phyloP scores from a whole-genome alignment of 2,797 vertebrate genomes.

The Ambastaia sidthimunki region DNA sequence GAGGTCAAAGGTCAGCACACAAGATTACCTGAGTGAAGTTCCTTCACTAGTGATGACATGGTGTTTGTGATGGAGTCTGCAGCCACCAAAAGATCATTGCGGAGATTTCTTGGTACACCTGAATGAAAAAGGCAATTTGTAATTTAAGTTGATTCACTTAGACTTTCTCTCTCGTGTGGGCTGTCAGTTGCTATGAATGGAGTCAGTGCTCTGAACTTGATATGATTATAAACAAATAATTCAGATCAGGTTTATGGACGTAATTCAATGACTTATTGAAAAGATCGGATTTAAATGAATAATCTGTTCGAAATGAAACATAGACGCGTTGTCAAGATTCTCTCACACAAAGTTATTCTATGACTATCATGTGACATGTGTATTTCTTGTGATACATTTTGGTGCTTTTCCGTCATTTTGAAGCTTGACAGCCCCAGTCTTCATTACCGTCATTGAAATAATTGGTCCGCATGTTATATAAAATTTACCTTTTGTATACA shows the following conservation, averaged over 20 bases:
- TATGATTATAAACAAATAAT: neutral
- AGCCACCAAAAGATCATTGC: constrained; percentile 93
- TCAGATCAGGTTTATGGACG: too few relatives aligned
- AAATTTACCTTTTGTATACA: too few relatives aligned
- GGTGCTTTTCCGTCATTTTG: too few relatives aligned
- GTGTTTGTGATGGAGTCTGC: constrained; percentile 99
- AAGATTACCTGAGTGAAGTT: constrained; percentile 91
- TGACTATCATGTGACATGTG: too few relatives aligned
- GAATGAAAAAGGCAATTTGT: constrained; percentile 45
- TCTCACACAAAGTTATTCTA: too few relatives aligned
- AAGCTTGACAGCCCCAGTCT: too few relatives aligned
- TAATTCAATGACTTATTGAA: too few relatives aligned
- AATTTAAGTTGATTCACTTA: neutral
- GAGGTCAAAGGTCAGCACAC: neutral
- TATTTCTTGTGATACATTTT: too few relatives aligned
- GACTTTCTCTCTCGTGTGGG: neutral
- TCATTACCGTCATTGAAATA: too few relatives aligned
- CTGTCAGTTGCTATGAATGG: neutral
- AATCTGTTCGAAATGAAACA: too few relatives aligned
- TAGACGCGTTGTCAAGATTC: too few relatives aligned
- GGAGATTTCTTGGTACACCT: constrained; percentile 96
- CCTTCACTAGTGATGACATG: constrained; percentile 97
- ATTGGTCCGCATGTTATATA: too few relatives aligned
- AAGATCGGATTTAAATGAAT: neutral
- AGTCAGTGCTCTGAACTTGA: neutral